phyloP scores from a whole-genome alignment of 2,113 vertebrate genomes.

The Enhydra lutris region DNA sequence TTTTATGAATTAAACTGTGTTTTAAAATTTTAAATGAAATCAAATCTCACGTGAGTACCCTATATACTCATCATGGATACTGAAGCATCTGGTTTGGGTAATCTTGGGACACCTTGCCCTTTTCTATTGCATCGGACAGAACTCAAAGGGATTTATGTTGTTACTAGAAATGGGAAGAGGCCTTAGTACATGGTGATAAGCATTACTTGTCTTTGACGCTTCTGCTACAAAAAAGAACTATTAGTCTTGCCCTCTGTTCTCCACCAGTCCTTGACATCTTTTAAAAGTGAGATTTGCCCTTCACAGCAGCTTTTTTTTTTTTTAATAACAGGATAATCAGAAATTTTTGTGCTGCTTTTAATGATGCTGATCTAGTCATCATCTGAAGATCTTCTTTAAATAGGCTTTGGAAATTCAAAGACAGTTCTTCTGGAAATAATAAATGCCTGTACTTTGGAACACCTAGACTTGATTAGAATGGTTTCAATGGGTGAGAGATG shows the following conservation, averaged over 20 bases:
- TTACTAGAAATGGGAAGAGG: neutral
- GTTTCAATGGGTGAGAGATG: neutral
- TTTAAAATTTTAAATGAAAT: conserved; percentile 12
- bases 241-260: neutral
- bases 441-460: neutral
- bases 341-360: neutral
- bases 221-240: neutral
- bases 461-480: neutral
- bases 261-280: neutral
- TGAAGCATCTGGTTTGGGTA: neutral
- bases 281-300: neutral
- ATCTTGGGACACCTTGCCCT: neutral
- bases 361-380: neutral
- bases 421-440: neutral
- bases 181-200: neutral
- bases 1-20: too few species aligned
- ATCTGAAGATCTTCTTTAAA: neutral
- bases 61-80: neutral
- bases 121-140: neutral
- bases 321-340: neutral
- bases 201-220: neutral
- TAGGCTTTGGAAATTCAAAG: neutral
- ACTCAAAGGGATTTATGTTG: neutral
- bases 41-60: neutral
- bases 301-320: neutral